phyloP scores from a whole-genome alignment of 1,140 invertebrate genomes.

The Lepidurus apus region DNA sequence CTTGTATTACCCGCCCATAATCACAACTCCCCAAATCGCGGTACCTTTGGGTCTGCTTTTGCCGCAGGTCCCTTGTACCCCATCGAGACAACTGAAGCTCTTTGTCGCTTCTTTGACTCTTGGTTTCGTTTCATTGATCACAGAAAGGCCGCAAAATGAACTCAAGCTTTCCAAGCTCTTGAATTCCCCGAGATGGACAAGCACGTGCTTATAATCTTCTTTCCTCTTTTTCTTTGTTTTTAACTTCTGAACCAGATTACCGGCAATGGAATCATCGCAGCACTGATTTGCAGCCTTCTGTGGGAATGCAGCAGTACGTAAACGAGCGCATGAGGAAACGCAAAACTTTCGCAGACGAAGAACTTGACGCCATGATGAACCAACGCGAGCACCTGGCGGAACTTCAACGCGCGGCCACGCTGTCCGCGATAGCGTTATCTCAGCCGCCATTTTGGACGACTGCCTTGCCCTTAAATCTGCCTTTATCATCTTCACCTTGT shows the following conservation, averaged over 20 bases:
- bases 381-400: slow-evolving; percentile 40
- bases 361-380: slow-evolving; percentile 46
- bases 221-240: slow-evolving; percentile 14
- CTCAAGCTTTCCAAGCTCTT: background rate
- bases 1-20: slow-evolving; percentile 5
- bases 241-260: slow-evolving; percentile 31
- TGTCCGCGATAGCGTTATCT: background rate
- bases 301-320: slow-evolving; percentile 40
- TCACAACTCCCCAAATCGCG: background rate
- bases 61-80: background rate
- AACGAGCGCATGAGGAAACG: slow-evolving; percentile 48
- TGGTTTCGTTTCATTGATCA: slow-evolving; percentile 1
- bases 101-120: slow-evolving; percentile 24
- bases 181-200: background rate
- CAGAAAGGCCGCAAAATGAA: background rate
- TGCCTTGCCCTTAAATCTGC: background rate
- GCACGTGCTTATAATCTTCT: slow-evolving; percentile 21
- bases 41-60: background rate
- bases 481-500: background rate
- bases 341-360: slow-evolving; percentile 49
- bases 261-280: slow-evolving; percentile 23
- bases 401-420: slow-evolving; percentile 30
- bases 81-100: background rate
- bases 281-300: background rate
- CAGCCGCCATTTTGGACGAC: background rate